Conservation (phyloP, 92 coral and sea anemone species). For the Metridium senile region DNA sequence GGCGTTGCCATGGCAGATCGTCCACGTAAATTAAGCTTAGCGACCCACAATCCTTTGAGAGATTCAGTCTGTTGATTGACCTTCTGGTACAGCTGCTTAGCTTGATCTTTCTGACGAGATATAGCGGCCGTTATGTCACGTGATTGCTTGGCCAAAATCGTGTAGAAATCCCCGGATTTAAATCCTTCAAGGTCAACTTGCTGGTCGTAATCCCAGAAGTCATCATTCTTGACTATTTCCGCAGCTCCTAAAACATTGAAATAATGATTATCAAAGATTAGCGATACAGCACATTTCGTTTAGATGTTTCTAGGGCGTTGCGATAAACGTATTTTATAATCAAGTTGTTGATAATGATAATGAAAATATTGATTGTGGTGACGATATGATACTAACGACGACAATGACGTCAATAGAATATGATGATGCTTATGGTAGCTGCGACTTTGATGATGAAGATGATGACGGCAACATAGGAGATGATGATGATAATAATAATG, state of each 20-base stretch:
- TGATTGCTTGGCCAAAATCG: slow-evolving; percentile 87
- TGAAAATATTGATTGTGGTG: too few relatives aligned
- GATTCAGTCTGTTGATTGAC: slow-evolving; percentile 94
- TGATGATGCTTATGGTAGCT: too few relatives aligned
- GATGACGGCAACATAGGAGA: too few relatives aligned
- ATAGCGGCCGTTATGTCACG: slow-evolving; percentile 97
- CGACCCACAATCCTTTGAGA: slow-evolving; percentile 95
- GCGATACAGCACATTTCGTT: too few relatives aligned
- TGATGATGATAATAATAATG: too few relatives aligned
- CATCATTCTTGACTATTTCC: slow-evolving; percentile 75
- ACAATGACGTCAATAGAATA: too few relatives aligned
- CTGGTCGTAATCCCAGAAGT: slow-evolving; percentile 98
- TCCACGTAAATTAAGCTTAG: slow-evolving; percentile 94
- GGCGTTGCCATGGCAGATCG: slow-evolving; percentile 99
- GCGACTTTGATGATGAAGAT: too few relatives aligned
- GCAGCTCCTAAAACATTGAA: slow-evolving; percentile 44
- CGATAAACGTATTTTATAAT: too few relatives aligned
- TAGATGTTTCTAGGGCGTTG: too few relatives aligned
- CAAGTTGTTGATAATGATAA: too few relatives aligned
- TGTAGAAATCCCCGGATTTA: slow-evolving; percentile 79
- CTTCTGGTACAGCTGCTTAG: slow-evolving; percentile 95
- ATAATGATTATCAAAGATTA: background rate
- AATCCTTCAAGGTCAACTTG: slow-evolving; percentile 98
- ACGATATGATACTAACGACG: too few relatives aligned
- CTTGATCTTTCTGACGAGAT: slow-evolving; percentile 97